Conservation (phyloP, 2,888 invertebrate species). For the Dioctria linearis region DNA sequence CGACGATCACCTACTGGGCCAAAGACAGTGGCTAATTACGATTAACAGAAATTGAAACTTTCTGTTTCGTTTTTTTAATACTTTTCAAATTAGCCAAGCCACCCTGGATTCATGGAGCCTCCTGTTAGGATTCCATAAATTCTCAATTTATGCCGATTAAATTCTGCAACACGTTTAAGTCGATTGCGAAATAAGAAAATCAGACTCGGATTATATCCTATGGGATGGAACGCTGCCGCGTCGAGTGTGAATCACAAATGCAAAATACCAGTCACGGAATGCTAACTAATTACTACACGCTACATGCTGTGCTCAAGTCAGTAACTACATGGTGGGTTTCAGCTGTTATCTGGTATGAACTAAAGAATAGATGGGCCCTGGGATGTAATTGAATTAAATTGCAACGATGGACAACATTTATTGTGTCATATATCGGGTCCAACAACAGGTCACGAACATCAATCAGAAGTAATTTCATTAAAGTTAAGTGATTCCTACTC, state of each 20-base stretch:
- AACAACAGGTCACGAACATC: conserved; percentile 44
- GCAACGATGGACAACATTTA: conserved; percentile 27
- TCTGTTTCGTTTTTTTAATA: background rate
- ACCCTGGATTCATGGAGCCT: background rate
- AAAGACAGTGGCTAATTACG: conserved; percentile 38
- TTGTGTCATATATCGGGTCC: conserved; percentile 37
- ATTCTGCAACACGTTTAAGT: conserved; percentile 13
- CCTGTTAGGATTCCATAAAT: conserved; percentile 46
- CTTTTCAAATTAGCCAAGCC: conserved; percentile 4
- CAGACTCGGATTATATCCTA: background rate
- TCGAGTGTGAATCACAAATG: conserved; percentile 25
- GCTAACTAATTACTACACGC: conserved; percentile 47
- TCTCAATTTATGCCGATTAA: conserved; percentile 20
- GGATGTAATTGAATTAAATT: conserved; percentile 44
- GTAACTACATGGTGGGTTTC: conserved; percentile 27
- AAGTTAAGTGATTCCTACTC: conserved; percentile 15
- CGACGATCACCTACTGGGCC: conserved; percentile 14
- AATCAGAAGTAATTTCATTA: conserved; percentile 49
- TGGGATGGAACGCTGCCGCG: conserved; percentile 1
- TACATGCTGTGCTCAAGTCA: conserved; percentile 27
- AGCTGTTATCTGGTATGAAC: conserved; percentile 18
- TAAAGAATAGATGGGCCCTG: conserved; percentile 1
- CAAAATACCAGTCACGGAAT: conserved; percentile 41
- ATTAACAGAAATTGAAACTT: conserved; percentile 4
- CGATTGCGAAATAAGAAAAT: conserved; percentile 22